Evolutionary conservation across 2,888 invertebrate genomes (phyloP).

Genomic region (Brachypterus glaber): DNA sequence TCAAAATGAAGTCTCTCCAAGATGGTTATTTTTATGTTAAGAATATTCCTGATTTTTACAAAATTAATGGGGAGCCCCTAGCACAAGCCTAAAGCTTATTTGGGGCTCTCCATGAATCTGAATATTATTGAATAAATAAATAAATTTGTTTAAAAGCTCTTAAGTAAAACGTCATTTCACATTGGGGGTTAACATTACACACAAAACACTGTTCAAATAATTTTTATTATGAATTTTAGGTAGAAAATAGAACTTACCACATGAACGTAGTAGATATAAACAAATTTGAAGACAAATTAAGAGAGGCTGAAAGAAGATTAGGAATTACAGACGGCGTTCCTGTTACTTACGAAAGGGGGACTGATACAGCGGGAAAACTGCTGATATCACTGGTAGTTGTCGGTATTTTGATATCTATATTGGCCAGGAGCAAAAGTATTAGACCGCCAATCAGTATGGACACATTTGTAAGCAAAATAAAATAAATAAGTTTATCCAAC

Average conservation of each 20-base stretch:
- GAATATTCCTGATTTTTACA: too few species aligned
- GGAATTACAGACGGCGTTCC: slow-evolving; percentile 77
- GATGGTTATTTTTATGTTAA: too few species aligned
- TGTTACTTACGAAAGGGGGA: slow-evolving; percentile 73
- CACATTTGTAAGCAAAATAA: slow-evolving; percentile 68
- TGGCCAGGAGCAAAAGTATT: slow-evolving; percentile 57
- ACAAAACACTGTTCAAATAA: slow-evolving; percentile 7
- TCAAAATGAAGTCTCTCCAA: too few species aligned
- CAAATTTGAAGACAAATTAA: slow-evolving; percentile 82
- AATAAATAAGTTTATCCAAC: slow-evolving; percentile 6
- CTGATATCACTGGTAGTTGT: slow-evolving; percentile 60
- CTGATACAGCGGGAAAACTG: slow-evolving; percentile 61
- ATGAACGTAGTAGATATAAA: slow-evolving; percentile 79
- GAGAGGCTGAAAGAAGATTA: slow-evolving; percentile 70
- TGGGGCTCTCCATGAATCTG: too few species aligned
- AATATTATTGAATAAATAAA: too few species aligned
- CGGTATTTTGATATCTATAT: slow-evolving; percentile 55
- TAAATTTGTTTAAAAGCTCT: too few species aligned
- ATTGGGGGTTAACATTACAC: too few species aligned
- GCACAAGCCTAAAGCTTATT: too few species aligned
- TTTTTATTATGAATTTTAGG: slow-evolving; percentile 36
- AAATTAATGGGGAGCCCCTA: too few species aligned
- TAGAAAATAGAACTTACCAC: slow-evolving; percentile 59
- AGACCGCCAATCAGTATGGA: slow-evolving; percentile 64
- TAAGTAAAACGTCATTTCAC: too few species aligned